phyloP scores from a whole-genome alignment of 2,113 vertebrate genomes.

The Menidia beryllina region DNA sequence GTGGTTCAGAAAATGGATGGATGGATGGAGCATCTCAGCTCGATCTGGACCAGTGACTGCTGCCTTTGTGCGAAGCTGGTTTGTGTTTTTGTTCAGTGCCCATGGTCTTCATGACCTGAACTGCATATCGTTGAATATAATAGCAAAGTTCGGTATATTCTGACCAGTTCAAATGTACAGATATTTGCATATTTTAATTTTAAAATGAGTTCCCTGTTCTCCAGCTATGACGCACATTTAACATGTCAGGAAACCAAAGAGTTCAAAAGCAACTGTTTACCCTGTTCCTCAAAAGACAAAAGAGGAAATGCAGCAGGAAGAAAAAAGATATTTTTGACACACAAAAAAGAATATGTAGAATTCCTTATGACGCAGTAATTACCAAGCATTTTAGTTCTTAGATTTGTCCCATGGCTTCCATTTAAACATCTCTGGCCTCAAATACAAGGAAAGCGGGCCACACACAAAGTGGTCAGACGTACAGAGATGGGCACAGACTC shows the following conservation, averaged over 20 bases:
- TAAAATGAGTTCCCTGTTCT: background rate
- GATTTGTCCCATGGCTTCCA: background rate
- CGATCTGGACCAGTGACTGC: no score
- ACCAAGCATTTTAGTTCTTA: slow-evolving; percentile 35
- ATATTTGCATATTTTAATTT: background rate
- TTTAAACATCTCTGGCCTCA: slow-evolving; percentile 30
- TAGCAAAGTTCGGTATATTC: background rate
- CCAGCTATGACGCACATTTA: slow-evolving; percentile 4
- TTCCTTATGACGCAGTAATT: slow-evolving; percentile 19
- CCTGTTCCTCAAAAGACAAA: slow-evolving; percentile 31
- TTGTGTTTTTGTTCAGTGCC: background rate
- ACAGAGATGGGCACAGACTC: slow-evolving; percentile 31
- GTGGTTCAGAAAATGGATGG: no score
- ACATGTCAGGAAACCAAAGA: slow-evolving; percentile 51
- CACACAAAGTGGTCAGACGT: slow-evolving; percentile 52
- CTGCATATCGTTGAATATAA: background rate
- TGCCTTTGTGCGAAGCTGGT: background rate
- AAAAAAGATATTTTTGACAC: slow-evolving; percentile 10
- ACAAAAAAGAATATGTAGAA: slow-evolving; percentile 1
- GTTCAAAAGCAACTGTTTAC: slow-evolving; percentile 49
- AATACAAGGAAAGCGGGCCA: slow-evolving; percentile 59
- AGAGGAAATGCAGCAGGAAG: background rate
- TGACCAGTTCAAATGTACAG: background rate
- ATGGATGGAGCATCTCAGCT: background rate
- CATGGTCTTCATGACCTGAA: background rate